Evolutionary conservation across 2,113 vertebrate species (phyloP), one percentile per base, ranked within the genome.

Genomic region (Hippolais icterina): DNA sequence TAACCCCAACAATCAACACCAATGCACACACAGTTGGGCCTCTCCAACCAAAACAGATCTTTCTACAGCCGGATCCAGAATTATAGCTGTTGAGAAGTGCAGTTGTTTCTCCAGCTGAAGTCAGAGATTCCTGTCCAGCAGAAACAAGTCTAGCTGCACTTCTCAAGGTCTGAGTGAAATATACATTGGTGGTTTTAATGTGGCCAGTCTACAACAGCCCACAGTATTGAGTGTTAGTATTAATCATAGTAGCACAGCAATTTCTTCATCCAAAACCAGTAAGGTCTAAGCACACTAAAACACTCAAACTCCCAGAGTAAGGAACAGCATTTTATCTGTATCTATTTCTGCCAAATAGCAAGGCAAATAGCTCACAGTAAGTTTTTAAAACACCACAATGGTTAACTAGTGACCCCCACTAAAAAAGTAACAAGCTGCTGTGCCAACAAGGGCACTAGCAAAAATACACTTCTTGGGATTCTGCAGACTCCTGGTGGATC

Each of bases 1-100:
- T 3, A 35, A 75, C 52, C 56, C 17, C 37, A 8, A 88, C 39
- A 83, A 77, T 31, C 83, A 91, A 74, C 79, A 79, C 44, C 87
- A 85, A 44, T 0, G 0, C 52, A 37, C 17, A 74, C 39, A 33
- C 54, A 46, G 39, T 33, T 89, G 60, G 85, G 70, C 50, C 31
- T 52, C 83, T 90, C 88, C 83, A 93, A 72, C 65, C 65, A 61
- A 94, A 94, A 93, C 8, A 96, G 46, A 75, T 65, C 52, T 78
- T 64, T 71, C 80, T 86, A 46, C 52, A 78, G 54, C 29, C 0
- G 0, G 35, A 90, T 52, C 33, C 71, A 66, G 47, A 90, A 42
- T 35, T 52, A 77, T 0, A 59, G 37, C 19, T 76, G 37, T 52
- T 56, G 18, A 78, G 52, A 87, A 86, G 44, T 7, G 10, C 42